phyloP scores from a whole-genome alignment of 2,888 invertebrate species.

The Acanthacorydalis orientalis region DNA sequence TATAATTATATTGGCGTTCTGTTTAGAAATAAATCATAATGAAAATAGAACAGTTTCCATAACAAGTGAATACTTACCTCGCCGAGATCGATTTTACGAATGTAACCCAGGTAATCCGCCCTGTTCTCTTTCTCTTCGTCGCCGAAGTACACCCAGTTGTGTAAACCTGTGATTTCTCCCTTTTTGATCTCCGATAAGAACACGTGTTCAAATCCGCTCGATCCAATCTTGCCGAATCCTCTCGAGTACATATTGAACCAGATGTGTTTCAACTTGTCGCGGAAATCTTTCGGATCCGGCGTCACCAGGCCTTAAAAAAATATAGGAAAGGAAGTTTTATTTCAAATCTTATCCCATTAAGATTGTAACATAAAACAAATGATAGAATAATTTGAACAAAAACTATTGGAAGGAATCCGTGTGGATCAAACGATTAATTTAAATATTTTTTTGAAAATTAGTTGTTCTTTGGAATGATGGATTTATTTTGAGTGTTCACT shows the following conservation, averaged over 20 bases:
- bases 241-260: constrained; percentile 77
- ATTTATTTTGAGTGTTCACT: too few species aligned
- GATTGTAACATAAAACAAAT: too few species aligned
- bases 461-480: too few species aligned
- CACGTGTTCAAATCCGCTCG: constrained; percentile 85
- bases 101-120: constrained; percentile 64
- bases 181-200: constrained; percentile 76
- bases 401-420: too few species aligned
- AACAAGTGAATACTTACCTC: constrained; percentile 56
- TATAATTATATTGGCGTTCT: too few species aligned
- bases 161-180: constrained; percentile 63
- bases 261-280: constrained; percentile 50
- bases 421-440: too few species aligned
- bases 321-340: neutral
- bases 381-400: too few species aligned
- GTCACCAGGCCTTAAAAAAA: constrained; percentile 12
- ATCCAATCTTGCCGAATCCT: constrained; percentile 60
- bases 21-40: too few species aligned
- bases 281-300: constrained; percentile 49
- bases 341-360: neutral
- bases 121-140: constrained; percentile 54
- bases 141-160: constrained; percentile 81
- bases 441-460: too few species aligned
- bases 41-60: too few species aligned
- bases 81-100: constrained; percentile 51